Evolutionary conservation across 2,797 vertebrate species (phyloP).

Genomic region (Mionectes olivaceus): DNA sequence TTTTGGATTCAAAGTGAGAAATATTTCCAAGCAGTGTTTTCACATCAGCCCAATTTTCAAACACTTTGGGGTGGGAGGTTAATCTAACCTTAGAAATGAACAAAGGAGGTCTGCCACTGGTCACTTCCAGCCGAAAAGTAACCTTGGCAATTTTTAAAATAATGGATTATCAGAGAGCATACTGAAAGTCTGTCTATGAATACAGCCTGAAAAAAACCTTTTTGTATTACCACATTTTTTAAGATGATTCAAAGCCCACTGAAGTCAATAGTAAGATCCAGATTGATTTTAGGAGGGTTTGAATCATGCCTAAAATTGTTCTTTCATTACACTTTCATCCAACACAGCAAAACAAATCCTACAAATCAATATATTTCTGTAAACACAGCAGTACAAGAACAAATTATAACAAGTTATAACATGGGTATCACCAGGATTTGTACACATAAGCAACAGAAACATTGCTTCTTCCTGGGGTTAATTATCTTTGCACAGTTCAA

Average conservation of each 20-base stretch:
- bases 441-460: conserved; percentile 20
- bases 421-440: background rate
- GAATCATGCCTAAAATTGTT: conserved; percentile 20
- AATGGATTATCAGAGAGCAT: background rate
- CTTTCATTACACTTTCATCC: conserved; percentile 36
- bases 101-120: background rate
- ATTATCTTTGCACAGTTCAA: conserved; percentile 26
- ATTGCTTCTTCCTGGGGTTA: conserved; percentile 42
- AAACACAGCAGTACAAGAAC: background rate
- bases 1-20: background rate
- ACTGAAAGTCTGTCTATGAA: background rate
- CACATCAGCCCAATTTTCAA: background rate
- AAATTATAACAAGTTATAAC: background rate
- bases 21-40: background rate
- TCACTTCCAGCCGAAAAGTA: background rate
- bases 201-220: background rate
- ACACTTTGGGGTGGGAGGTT: background rate
- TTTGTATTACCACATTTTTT: background rate
- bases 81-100: background rate
- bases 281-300: conserved; percentile 44
- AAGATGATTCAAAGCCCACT: conserved; percentile 9
- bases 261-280: conserved; percentile 25
- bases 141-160: background rate
- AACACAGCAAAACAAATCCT: conserved; percentile 37
- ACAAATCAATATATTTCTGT: conserved; percentile 50